These are phyloP conservation scores for Gila robusta DNA, from an alignment of 2,797 vertebrate species.

Conservation along the genomic window DNA sequence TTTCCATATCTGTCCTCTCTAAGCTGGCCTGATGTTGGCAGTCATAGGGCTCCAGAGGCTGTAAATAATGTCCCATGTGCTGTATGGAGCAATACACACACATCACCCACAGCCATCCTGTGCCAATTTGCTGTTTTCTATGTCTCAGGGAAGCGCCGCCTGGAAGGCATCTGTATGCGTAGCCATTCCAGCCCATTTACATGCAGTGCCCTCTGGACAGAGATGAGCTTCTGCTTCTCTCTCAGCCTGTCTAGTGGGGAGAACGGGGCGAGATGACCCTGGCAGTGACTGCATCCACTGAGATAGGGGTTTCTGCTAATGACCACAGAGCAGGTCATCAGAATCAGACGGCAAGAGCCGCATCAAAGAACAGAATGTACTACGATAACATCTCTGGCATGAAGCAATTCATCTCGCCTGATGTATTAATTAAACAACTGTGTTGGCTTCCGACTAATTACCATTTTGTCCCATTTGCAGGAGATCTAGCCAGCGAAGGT, in stretches of 20 bases:
- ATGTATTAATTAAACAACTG: constrained; percentile 49
- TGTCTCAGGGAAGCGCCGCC: constrained; percentile 51
- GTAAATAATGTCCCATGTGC: constrained; percentile 48
- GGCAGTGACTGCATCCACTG: constrained; percentile 45
- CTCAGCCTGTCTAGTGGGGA: constrained; percentile 26
- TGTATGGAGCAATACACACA: constrained; percentile 38
- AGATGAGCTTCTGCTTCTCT: constrained; percentile 56
- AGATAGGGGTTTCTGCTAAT: constrained; percentile 57
- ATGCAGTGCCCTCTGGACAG: constrained; percentile 69
- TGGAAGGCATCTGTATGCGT: constrained; percentile 72
- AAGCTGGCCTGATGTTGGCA: constrained; percentile 35
- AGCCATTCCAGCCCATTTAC: constrained; percentile 69
- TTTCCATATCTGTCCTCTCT: constrained; percentile 19
- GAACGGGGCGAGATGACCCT: constrained; percentile 53
- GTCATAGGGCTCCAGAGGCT: constrained; percentile 34
- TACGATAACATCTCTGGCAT: constrained; percentile 17
- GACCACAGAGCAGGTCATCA: constrained; percentile 44
- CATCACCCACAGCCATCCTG: constrained; percentile 67
- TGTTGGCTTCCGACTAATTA: constrained; percentile 35
- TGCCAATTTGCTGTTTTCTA: constrained; percentile 63
- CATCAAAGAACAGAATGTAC: constrained; percentile 29
- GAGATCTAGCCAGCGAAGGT: constrained; percentile 32
- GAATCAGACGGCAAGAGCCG: constrained; percentile 2
- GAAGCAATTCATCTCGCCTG: constrained; percentile 25
- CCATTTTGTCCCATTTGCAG: constrained; percentile 42